Percentiles rank a stretch among this genome's conserved stretches.
phyloP scores from a whole-genome alignment of 2,888 invertebrate genomes.

The Plebejus anna region DNA sequence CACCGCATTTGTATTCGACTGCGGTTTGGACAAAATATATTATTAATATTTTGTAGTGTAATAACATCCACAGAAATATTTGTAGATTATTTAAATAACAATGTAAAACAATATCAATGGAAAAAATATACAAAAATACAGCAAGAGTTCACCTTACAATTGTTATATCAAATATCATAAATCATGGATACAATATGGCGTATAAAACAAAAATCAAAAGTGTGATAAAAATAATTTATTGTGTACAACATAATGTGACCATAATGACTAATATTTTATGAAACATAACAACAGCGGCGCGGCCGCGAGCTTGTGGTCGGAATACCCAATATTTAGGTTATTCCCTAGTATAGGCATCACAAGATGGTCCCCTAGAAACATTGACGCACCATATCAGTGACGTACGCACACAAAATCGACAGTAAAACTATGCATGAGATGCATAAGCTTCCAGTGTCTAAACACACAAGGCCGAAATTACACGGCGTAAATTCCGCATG shows the following conservation, averaged over 20 bases:
- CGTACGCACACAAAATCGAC: not conserved
- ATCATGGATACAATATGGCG: not conserved
- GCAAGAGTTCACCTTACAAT: too few species aligned
- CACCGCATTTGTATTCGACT: too few species aligned
- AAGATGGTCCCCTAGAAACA: not conserved
- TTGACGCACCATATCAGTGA: not conserved
- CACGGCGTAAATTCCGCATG: too few species aligned
- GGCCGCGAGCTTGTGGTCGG: conserved; percentile 25
- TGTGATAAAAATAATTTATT: conserved; percentile 59
- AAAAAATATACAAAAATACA: too few species aligned
- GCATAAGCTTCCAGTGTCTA: too few species aligned
- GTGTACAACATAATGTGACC: conserved; percentile 39
- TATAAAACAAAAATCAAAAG: conserved; percentile 37
- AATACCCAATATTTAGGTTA: not conserved
- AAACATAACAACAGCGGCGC: conserved; percentile 34
- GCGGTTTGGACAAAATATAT: too few species aligned
- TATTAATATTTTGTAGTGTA: too few species aligned
- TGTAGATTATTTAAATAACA: too few species aligned
- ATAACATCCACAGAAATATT: too few species aligned
- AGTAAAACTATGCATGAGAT: not conserved
- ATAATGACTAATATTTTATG: conserved; percentile 30
- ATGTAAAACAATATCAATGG: too few species aligned
- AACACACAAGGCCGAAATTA: too few species aligned
- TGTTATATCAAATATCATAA: too few species aligned
- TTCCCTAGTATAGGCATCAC: not conserved